Percentiles rank a stretch among this genome's conserved stretches.
Conservation (phyloP, 2,113 vertebrate genomes). For the Arizona elegans region DNA sequence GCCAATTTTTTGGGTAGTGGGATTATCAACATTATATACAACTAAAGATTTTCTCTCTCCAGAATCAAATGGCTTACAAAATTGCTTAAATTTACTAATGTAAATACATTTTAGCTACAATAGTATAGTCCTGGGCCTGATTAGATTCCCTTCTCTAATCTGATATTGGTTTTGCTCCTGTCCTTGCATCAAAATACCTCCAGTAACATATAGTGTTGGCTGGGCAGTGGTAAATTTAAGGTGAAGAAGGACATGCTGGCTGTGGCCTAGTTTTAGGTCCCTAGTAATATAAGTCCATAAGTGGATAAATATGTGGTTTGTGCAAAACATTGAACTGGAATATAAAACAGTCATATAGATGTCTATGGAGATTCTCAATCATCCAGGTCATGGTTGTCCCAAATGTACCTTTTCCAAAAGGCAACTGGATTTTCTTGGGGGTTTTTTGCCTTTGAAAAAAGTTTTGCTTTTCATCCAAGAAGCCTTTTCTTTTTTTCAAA, state of each 20-base stretch:
- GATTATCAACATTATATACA: not conserved
- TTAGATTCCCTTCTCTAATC: not conserved
- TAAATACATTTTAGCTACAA: not conserved
- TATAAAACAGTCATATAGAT: not conserved
- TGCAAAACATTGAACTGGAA: not conserved
- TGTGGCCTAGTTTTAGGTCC: not conserved
- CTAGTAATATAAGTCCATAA: not conserved
- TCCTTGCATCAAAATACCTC: not conserved
- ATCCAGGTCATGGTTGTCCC: not conserved
- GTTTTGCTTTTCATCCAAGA: not conserved
- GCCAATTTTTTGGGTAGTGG: not conserved
- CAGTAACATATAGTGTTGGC: not conserved
- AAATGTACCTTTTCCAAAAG: not conserved
- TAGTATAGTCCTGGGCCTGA: not conserved
- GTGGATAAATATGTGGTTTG: not conserved
- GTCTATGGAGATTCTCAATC: not conserved
- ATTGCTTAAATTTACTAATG: not conserved
- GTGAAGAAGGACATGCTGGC: not conserved
- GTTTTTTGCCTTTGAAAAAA: not conserved
- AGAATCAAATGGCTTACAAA: not conserved
- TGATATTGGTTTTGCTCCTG: not conserved
- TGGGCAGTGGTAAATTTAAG: not conserved
- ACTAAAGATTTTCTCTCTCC: not conserved
- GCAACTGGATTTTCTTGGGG: not conserved
- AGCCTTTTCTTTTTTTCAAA: not conserved